phyloP scores from a whole-genome alignment of 2,113 vertebrate species.

The Emydocephalus ijimae region DNA sequence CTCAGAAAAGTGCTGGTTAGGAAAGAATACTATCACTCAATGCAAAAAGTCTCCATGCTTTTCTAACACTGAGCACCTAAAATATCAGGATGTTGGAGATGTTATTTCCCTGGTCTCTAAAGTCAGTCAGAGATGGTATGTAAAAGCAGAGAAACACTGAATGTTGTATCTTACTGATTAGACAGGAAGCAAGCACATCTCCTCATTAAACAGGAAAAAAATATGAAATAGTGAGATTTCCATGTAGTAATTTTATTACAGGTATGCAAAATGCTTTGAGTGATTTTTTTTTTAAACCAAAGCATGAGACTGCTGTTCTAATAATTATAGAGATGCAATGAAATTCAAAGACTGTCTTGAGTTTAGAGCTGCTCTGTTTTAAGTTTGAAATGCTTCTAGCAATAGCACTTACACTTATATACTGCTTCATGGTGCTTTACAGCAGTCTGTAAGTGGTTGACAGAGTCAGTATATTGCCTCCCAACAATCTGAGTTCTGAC shows the following conservation, averaged over 20 bases:
- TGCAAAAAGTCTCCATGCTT: background rate
- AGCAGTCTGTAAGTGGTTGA: too few relatives aligned
- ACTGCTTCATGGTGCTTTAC: too few relatives aligned
- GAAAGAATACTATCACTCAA: background rate
- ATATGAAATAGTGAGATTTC: background rate
- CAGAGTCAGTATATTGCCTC: too few relatives aligned
- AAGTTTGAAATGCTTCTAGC: background rate
- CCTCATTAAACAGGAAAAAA: background rate
- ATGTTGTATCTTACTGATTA: too few relatives aligned
- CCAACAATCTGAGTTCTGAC: too few relatives aligned
- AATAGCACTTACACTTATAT: too few relatives aligned
- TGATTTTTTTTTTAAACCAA: too few relatives aligned
- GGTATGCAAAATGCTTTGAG: too few relatives aligned
- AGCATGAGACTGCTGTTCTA: background rate
- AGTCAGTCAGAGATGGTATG: background rate
- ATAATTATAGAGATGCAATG: background rate
- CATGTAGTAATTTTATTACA: too few relatives aligned
- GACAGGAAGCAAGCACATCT: background rate
- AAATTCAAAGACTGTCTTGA: background rate
- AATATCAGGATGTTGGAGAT: background rate
- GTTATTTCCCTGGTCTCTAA: background rate
- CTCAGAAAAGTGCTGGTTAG: background rate
- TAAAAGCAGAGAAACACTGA: background rate
- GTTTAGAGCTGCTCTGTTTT: background rate
- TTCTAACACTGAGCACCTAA: background rate